Evolutionary conservation across 2,797 vertebrate species (phyloP).

Genomic region (Chaetophractus vellerosus): DNA sequence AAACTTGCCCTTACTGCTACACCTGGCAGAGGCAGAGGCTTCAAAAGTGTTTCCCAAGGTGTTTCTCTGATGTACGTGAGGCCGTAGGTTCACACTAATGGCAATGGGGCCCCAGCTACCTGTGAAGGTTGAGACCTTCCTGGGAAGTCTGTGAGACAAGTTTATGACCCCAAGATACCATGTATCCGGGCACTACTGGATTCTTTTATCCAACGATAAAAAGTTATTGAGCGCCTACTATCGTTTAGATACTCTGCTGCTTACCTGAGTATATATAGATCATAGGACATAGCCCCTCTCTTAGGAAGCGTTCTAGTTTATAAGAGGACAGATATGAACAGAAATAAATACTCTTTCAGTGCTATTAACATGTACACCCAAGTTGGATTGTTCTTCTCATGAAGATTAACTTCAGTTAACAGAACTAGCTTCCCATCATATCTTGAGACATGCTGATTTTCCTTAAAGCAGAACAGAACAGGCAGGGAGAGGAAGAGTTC

Average conservation of each 20-base stretch:
- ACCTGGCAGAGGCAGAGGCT: not conserved
- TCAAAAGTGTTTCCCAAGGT: not conserved
- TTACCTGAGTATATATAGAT: not conserved
- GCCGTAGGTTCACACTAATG: not conserved
- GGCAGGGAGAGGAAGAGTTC: not conserved
- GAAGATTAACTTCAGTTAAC: not conserved
- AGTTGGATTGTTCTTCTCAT: not conserved
- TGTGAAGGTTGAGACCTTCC: not conserved
- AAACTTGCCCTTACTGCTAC: too few relatives aligned
- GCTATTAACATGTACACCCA: not conserved
- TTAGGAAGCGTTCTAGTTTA: not conserved
- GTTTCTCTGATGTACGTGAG: not conserved
- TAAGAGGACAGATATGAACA: not conserved
- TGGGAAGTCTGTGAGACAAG: not conserved
- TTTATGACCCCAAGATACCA: not conserved
- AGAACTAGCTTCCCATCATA: not conserved
- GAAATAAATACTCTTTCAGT: not conserved
- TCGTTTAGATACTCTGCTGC: not conserved
- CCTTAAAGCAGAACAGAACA: not conserved
- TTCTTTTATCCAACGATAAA: slow-evolving; percentile 6
- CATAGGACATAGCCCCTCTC: not conserved
- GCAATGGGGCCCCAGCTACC: not conserved
- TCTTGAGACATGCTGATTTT: not conserved
- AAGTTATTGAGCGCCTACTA: not conserved
- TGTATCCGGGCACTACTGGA: not conserved